Evolutionary conservation across 2,113 vertebrate genomes (phyloP), one percentile per base, ranked within the genome.

Genomic region (Atherinomorus stipes): DNA sequence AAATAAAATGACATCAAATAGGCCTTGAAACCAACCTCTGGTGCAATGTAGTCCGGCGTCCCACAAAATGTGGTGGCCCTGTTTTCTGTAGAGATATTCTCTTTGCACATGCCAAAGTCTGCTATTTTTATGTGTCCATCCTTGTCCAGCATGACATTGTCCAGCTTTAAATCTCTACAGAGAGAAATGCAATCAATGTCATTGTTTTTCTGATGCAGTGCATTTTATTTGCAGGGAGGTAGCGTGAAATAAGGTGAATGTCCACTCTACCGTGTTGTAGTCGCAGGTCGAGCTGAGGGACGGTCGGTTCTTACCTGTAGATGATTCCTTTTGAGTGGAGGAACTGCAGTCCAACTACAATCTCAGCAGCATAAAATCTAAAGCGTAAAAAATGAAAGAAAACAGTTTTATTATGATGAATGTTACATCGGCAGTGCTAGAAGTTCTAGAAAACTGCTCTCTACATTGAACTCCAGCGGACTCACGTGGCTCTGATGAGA

Each of bases 81-180:
- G 81, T 81, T 93, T 0, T 97, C 96, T 1, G 93, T 95, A 34
- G 93, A 85, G 23, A 99, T 88, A 0, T 96, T 96, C 87, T 99
- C 98, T 90, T 97, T 99, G 87, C 98, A 99, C 98, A 99, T 99
- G 54, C 98, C 97, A 44, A 99, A 99, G 87, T 99, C 98, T 0
- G 98, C 96, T 34, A 99, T 98, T 92, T 99, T 99, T 77, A 99
- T 95, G 85, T 99, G 98, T 59, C 98, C 98, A 0, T 97, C 94
- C 74, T 82, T 93, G 88, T 99, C 96, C 57, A 99, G 93, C 97
- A 99, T 97, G 76, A 99, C 96, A 0, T 99, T 99, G 91, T 99
- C 98, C 90, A 99, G 91, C 91, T 99, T 99, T 73, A 99, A 93
- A 80, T 99, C 98, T 91, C 97, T 99, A 88, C n/a, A 38, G 4